Evolutionary conservation across 2,113 vertebrate genomes (phyloP).

Genomic region (Bubo scandiacus): DNA sequence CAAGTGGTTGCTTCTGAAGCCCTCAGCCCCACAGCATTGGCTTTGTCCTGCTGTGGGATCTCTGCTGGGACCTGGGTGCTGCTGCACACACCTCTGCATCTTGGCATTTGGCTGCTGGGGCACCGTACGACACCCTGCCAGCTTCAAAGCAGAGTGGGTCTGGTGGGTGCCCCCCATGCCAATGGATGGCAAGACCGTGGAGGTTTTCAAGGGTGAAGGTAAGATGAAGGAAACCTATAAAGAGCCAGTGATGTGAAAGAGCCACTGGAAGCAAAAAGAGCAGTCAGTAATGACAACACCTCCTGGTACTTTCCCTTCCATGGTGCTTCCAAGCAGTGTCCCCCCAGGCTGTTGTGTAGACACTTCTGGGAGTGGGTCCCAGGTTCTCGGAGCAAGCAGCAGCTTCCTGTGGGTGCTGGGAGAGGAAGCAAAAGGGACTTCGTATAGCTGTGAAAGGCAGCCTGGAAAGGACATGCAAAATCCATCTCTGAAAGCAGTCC

Average conservation of each 20-base stretch:
- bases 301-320: not conserved
- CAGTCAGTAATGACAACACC: not conserved
- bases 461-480: not conserved
- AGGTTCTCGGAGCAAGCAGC: fast-evolving
- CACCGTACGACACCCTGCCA: fast-evolving
- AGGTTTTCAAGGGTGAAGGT: not conserved
- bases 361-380: not conserved
- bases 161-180: not conserved
- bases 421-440: not conserved
- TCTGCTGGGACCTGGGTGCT: not conserved
- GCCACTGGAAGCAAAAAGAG: not conserved
- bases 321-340: fast-evolving
- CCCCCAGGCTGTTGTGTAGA: not conserved
- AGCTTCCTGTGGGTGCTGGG: not conserved
- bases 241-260: not conserved
- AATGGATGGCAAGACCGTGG: not conserved
- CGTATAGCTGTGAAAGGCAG: not conserved
- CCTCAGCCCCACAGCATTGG: not conserved
- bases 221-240: not conserved
- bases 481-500: fast-evolving
- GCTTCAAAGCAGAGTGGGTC: not conserved
- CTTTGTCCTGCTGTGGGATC: not conserved
- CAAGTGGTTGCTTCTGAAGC: not conserved
- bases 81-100: not conserved
- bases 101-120: not conserved